Evolutionary conservation across 2,797 vertebrate genomes (phyloP), one percentile per base, ranked within the genome.

Genomic region (Mus caroli): DNA sequence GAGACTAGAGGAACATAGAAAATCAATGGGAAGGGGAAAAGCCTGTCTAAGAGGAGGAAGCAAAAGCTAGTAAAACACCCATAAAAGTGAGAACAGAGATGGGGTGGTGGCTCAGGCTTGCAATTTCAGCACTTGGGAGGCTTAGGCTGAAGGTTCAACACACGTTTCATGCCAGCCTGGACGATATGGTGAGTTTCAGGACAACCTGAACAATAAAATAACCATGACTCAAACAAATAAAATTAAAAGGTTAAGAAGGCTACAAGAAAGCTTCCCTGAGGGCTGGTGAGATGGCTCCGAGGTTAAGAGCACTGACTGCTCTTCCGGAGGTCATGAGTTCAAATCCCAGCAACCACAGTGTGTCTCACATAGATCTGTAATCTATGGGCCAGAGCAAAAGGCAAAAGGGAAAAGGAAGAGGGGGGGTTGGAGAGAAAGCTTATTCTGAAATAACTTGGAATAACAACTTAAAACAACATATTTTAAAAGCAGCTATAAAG

Each of bases 381-480:
- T 54, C 54, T 54, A 54, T 54, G 54, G 54, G 54, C 14, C 54
- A 54, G 52, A 54, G 52, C 52, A 54, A 52, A 14, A 52, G 52
- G 50, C 9, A 50, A 50, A 54, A 54, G 52, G 52, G 52, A 54
- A 54, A 14, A 14, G 52, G 52, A 2, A 19, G 5, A 7, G 46
- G 46, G 46, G 46, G 46, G 46, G 8, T 46, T 46, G 46, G 46
- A n/a, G 95, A n/a, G 69, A 92, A 78, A 95, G 11, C 71, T 31
- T 77, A n/a, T 67, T 28, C 83, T 92, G 78, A 96, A 96, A 87
- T 84, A 87, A 90, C 79, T 89, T 69, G 56, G 67, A 60, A 77
- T 19, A 95, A 90, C 75, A 24, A 85, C 15, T 92, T 88, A n/a
- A 92, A 88, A 95, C 8, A 95, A 92, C 24, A 58, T 46, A 31